Evolutionary conservation across 2,797 vertebrate species (phyloP).

Genomic region (Leuciscus waleckii): DNA sequence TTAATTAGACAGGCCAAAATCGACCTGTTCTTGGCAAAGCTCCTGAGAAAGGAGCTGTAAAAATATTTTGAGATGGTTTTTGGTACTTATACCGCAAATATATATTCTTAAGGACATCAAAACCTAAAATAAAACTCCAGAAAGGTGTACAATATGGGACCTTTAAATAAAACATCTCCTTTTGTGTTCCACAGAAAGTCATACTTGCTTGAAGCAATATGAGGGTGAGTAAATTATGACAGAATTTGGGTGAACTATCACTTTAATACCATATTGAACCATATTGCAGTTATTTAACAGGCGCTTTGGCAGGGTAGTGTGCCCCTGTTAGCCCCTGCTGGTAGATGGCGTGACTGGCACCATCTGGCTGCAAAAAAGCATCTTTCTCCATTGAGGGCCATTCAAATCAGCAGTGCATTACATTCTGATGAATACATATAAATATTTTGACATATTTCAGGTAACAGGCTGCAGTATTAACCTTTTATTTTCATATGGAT

Average conservation of each 20-base stretch:
- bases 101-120: too few relatives aligned
- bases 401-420: background rate
- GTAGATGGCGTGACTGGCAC: constrained; percentile 9
- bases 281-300: background rate
- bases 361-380: constrained; percentile 28
- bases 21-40: too few relatives aligned
- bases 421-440: background rate
- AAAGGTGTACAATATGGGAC: too few relatives aligned
- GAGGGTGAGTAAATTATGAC: background rate
- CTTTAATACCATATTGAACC: constrained; percentile 2
- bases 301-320: background rate
- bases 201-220: background rate
- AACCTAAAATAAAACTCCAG: too few relatives aligned
- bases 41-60: too few relatives aligned
- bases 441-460: background rate
- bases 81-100: too few relatives aligned
- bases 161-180: background rate
- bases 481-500: constrained; percentile 1
- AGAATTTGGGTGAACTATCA: background rate
- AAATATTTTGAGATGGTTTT: too few relatives aligned
- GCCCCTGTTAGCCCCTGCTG: constrained; percentile 6
- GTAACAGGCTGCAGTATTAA: background rate
- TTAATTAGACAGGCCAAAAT: too few relatives aligned
- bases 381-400: background rate
- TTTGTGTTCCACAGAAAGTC: background rate